A percentile compares a stretch with the other conserved stretches of the same genome.
Evolutionary conservation across 2,797 vertebrate genomes (phyloP).

Genomic region (Chrysocyon brachyurus): DNA sequence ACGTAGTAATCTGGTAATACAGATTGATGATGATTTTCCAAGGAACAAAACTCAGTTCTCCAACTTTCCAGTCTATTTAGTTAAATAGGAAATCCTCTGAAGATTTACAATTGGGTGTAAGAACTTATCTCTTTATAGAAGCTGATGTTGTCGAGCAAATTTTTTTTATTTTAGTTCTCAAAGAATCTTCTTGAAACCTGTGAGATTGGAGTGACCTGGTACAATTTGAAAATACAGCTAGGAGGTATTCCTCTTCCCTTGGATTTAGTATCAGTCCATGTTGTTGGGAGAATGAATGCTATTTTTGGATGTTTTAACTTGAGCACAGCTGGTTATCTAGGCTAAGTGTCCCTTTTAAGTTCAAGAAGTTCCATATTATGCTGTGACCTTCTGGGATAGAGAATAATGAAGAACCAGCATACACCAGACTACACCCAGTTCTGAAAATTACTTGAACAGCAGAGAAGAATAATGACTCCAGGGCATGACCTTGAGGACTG

Average conservation of each 20-base stretch:
- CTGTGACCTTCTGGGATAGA: slow-evolving; percentile 72
- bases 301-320: slow-evolving; percentile 75
- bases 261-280: slow-evolving; percentile 33
- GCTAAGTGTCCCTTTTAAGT: slow-evolving; percentile 70
- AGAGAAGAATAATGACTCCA: slow-evolving; percentile 76
- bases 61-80: background rate
- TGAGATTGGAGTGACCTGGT: slow-evolving; percentile 50
- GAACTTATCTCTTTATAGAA: slow-evolving; percentile 40
- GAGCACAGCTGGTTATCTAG: slow-evolving; percentile 52
- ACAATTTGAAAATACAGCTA: slow-evolving; percentile 47
- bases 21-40: slow-evolving; percentile 12
- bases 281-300: slow-evolving; percentile 61
- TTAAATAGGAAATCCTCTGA: slow-evolving; percentile 52
- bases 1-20: background rate
- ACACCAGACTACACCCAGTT: slow-evolving; percentile 77
- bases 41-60: background rate
- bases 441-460: slow-evolving; percentile 63
- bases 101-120: background rate
- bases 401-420: slow-evolving; percentile 75
- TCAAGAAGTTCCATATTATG: slow-evolving; percentile 75
- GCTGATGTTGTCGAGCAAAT: background rate
- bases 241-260: slow-evolving; percentile 29
- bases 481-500: slow-evolving; percentile 66
- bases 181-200: slow-evolving; percentile 51
- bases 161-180: slow-evolving; percentile 21